Evolutionary conservation across 2,797 vertebrate species (phyloP).

Genomic region (Calcarius lapponicus): DNA sequence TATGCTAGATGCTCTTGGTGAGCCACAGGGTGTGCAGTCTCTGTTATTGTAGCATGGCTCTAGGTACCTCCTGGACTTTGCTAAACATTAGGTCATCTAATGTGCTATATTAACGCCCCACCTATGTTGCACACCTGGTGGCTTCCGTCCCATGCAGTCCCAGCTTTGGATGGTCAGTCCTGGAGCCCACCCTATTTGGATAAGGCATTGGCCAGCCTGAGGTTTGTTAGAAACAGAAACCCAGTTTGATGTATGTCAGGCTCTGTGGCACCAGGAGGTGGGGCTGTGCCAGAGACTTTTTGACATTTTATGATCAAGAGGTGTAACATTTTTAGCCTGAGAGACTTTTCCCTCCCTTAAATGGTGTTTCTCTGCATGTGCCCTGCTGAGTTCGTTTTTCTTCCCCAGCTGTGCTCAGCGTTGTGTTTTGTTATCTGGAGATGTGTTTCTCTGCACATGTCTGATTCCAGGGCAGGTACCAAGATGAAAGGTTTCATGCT

Average conservation of each 20-base stretch:
- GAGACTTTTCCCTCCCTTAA: slow-evolving; percentile 33
- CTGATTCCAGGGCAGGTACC: background rate
- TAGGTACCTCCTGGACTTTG: background rate
- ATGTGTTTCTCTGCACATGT: background rate
- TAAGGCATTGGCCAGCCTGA: background rate
- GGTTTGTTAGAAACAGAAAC: background rate
- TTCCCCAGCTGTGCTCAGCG: background rate
- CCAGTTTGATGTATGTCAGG: background rate
- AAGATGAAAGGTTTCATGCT: background rate
- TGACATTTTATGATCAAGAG: background rate
- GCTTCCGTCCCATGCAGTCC: background rate
- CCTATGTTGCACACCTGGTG: background rate
- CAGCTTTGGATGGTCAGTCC: background rate
- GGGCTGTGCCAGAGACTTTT: background rate
- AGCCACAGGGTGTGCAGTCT: background rate
- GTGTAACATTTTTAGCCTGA: background rate
- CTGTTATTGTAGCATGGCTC: background rate
- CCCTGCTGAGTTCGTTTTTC: background rate
- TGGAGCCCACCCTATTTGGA: background rate
- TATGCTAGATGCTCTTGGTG: background rate
- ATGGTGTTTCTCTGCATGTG: background rate
- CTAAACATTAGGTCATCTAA: background rate
- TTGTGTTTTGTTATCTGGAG: background rate
- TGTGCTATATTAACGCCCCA: background rate
- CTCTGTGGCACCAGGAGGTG: background rate